Conservation (phyloP, 2,797 vertebrate genomes). For the Acipenser transmontanus region DNA sequence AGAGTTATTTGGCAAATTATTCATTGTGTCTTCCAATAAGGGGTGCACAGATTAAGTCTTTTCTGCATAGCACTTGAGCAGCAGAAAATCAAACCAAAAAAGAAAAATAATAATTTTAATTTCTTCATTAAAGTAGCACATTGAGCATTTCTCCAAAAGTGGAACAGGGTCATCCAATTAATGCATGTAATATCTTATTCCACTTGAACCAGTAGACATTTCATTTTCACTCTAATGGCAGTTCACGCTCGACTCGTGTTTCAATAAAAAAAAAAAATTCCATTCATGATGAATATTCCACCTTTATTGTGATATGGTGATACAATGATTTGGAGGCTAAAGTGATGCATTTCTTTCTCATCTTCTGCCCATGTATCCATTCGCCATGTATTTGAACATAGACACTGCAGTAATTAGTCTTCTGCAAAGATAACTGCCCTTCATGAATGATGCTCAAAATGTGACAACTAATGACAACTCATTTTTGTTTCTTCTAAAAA, state of each 20-base stretch:
- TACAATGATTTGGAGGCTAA: neutral
- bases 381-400: neutral
- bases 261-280: neutral
- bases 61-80: constrained; percentile 95
- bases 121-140: constrained; percentile 36
- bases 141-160: neutral
- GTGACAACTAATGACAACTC: too few species aligned
- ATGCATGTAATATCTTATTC: constrained; percentile 11
- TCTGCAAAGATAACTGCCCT: constrained; percentile 6
- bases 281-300: neutral
- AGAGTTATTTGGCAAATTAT: constrained; percentile 83
- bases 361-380: too few species aligned
- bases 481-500: neutral
- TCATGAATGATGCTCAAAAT: neutral
- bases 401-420: constrained; percentile 1
- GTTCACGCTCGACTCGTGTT: neutral
- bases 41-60: constrained; percentile 70
- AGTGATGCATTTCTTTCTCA: too few species aligned
- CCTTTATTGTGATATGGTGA: neutral
- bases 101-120: constrained; percentile 63
- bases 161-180: constrained; percentile 4
- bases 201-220: constrained; percentile 9
- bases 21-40: constrained; percentile 60
- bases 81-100: constrained; percentile 68
- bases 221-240: constrained; percentile 5